phyloP scores from a whole-genome alignment of 2,888 invertebrate species.

The Euproctis similis region DNA sequence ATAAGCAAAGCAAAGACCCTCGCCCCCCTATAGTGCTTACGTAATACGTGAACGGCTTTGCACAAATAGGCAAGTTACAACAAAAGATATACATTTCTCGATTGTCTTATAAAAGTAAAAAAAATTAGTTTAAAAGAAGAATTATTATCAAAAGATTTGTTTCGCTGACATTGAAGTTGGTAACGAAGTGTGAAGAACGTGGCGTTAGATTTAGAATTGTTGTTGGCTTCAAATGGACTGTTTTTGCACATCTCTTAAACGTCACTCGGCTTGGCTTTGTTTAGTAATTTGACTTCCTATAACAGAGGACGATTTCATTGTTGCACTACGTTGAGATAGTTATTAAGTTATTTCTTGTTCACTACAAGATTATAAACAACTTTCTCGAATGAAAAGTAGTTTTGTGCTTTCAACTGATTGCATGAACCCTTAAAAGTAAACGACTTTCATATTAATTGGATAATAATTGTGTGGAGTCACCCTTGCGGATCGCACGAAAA shows the following conservation, averaged over 20 bases:
- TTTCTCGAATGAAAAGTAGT: slow-evolving; percentile 17
- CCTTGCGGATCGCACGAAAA: too few species aligned
- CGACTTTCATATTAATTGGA: too few species aligned
- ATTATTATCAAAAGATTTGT: background rate
- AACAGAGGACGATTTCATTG: slow-evolving; percentile 15
- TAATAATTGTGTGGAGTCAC: too few species aligned
- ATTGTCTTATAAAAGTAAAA: too few species aligned
- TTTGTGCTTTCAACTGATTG: slow-evolving; percentile 1
- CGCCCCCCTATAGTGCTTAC: too few species aligned
- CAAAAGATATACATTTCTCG: too few species aligned
- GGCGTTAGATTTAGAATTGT: slow-evolving; percentile 26
- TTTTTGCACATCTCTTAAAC: slow-evolving; percentile 19
- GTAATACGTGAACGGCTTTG: too few species aligned
- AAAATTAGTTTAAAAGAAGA: too few species aligned
- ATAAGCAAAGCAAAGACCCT: too few species aligned
- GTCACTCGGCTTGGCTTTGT: slow-evolving; percentile 22
- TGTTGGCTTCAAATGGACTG: slow-evolving; percentile 19
- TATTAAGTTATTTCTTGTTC: slow-evolving; percentile 2
- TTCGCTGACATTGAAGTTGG: slow-evolving; percentile 38
- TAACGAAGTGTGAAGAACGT: slow-evolving; percentile 55
- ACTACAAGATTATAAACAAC: slow-evolving; percentile 15
- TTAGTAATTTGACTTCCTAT: slow-evolving; percentile 23
- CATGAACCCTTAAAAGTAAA: too few species aligned
- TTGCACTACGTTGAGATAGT: slow-evolving; percentile 14
- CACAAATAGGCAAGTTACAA: too few species aligned